Conservation (phyloP, 1,140 invertebrate genomes). For the Bicyclus anynana region DNA sequence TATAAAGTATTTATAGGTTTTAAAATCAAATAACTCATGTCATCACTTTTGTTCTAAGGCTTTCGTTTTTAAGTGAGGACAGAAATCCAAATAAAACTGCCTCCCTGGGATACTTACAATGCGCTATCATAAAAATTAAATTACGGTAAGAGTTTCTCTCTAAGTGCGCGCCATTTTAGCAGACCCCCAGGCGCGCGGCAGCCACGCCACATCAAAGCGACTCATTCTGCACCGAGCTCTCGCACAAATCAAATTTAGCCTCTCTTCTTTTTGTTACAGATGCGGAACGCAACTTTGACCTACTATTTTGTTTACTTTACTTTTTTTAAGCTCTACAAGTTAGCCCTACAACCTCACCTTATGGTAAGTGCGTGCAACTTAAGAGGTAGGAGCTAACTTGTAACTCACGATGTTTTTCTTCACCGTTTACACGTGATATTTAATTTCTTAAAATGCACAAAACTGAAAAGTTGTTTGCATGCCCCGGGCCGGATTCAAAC, state of each 20-base stretch:
- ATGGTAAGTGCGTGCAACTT: too few relatives aligned
- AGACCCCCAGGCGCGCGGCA: conserved; percentile 34
- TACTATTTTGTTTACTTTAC: too few relatives aligned
- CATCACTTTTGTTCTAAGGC: conserved; percentile 19
- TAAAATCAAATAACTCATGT: too few relatives aligned
- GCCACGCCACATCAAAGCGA: conserved; percentile 63
- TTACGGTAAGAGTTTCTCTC: conserved; percentile 69
- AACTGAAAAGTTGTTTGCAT: too few relatives aligned
- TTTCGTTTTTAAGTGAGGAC: conserved; percentile 35
- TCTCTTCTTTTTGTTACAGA: conserved; percentile 65
- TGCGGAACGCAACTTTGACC: conserved; percentile 39
- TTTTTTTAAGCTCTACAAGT: too few relatives aligned
- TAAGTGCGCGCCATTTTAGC: conserved; percentile 69
- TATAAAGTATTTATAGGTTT: too few relatives aligned
- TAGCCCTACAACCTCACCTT: too few relatives aligned
- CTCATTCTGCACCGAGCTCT: conserved; percentile 52
- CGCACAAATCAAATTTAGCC: conserved; percentile 72
- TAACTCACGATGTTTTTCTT: too few relatives aligned
- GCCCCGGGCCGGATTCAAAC: too few relatives aligned
- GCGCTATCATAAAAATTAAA: conserved; percentile 77
- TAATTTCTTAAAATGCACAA: too few relatives aligned
- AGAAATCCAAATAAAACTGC: conserved; percentile 59
- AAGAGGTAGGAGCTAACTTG: too few relatives aligned
- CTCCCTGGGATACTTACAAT: conserved; percentile 63
- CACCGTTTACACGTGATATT: too few relatives aligned